A percentile compares a stretch with the other conserved stretches of the same genome.
Conservation (phyloP, 2,113 vertebrate genomes). For the Mohoua ochrocephala region DNA sequence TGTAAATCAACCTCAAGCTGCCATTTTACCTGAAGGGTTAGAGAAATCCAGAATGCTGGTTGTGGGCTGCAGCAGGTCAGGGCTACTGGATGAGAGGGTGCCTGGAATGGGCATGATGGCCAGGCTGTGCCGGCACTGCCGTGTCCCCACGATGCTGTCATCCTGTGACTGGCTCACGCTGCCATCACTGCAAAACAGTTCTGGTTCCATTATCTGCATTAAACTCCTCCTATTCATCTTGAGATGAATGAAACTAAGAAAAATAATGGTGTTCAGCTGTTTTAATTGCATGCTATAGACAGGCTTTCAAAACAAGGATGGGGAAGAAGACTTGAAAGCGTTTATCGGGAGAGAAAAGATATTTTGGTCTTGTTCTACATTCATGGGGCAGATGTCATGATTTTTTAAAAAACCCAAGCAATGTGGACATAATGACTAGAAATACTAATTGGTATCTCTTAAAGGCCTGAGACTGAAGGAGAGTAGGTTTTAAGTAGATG, state of each 20-base stretch:
- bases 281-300: neutral
- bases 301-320: neutral
- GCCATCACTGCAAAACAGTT: constrained; percentile 80
- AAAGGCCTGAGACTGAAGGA: neutral
- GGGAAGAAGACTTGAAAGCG: neutral
- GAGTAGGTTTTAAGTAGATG: neutral
- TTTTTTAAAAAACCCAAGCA: neutral
- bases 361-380: neutral
- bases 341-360: neutral
- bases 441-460: neutral
- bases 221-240: neutral
- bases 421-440: neutral
- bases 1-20: neutral
- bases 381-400: neutral
- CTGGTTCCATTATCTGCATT: rapidly evolving
- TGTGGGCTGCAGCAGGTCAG: constrained; percentile 91
- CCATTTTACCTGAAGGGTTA: constrained; percentile 85
- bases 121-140: constrained; percentile 91
- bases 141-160: constrained; percentile 94
- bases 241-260: neutral
- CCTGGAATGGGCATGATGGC: constrained; percentile 94
- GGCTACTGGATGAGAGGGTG: constrained; percentile 91
- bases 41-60: constrained; percentile 89
- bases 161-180: constrained; percentile 93
- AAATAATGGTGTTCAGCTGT: neutral